Evolutionary conservation across 2,888 invertebrate genomes (phyloP).

Genomic region (Ctena decussata): DNA sequence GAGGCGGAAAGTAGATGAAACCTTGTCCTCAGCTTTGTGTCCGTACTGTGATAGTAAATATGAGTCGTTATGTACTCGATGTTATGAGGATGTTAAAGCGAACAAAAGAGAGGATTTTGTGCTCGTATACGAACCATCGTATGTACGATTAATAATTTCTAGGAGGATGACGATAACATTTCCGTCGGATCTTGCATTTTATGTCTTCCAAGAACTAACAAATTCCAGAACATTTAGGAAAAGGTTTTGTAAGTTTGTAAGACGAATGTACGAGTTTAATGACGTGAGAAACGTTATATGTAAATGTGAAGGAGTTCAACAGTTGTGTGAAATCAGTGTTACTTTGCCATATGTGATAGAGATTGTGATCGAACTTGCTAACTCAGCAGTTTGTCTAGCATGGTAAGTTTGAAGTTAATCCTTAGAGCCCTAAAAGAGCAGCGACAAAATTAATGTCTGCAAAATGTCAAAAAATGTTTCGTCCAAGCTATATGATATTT

Average conservation of each 20-base stretch:
- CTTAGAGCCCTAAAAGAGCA: no score
- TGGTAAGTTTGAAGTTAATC: constrained; percentile 45
- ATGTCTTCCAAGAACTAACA: constrained; percentile 61
- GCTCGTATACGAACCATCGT: constrained; percentile 17
- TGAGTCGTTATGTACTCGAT: not conserved
- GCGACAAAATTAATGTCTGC: no score
- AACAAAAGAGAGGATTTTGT: not conserved
- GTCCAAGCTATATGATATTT: no score
- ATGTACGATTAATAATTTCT: constrained; percentile 34
- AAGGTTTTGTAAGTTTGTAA: constrained; percentile 67
- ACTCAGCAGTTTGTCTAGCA: constrained; percentile 32
- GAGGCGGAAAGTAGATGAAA: not conserved
- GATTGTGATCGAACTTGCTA: constrained; percentile 25
- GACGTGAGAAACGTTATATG: constrained; percentile 34
- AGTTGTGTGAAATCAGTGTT: constrained; percentile 21
- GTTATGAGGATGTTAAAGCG: not conserved
- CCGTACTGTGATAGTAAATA: not conserved
- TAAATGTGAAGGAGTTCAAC: constrained; percentile 38
- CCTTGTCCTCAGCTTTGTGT: not conserved
- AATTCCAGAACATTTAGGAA: constrained; percentile 68
- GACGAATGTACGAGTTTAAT: constrained; percentile 41
- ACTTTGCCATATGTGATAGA: constrained; percentile 46
- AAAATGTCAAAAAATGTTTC: no score
- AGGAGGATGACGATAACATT: constrained; percentile 30
- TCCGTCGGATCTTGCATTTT: constrained; percentile 76